These are phyloP conservation scores for Magallana angulata DNA, from an alignment of 1,140 invertebrate species.

Conservation along the genomic window DNA sequence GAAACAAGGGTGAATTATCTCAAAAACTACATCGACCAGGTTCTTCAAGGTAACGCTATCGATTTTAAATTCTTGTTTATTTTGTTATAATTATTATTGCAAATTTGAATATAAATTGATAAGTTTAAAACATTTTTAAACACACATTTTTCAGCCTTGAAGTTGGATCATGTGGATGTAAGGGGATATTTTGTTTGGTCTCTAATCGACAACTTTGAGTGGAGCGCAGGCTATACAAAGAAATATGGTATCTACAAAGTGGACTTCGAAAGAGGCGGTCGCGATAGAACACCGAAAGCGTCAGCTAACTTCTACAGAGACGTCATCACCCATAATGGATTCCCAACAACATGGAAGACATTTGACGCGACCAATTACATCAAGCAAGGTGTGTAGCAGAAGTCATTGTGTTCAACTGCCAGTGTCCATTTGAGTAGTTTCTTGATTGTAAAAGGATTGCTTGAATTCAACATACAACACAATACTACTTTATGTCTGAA, in stretches of 20 bases:
- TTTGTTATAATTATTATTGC: no score
- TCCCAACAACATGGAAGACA: constrained; percentile 45
- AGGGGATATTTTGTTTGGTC: constrained; percentile 87
- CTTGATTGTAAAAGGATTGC: no score
- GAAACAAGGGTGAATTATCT: constrained; percentile 80
- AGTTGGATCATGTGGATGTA: constrained; percentile 83
- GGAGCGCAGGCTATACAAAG: constrained; percentile 81
- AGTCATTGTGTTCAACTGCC: not conserved
- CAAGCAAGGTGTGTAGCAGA: not conserved
- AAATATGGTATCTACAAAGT: constrained; percentile 88
- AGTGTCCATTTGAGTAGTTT: not conserved
- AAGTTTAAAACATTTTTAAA: constrained; percentile 27
- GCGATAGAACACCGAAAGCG: constrained; percentile 85
- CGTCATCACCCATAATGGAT: constrained; percentile 72
- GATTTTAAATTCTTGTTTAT: not conserved
- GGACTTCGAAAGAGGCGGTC: constrained; percentile 84
- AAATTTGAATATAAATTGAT: not conserved
- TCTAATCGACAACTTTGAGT: constrained; percentile 90
- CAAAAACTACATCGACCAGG: constrained; percentile 62
- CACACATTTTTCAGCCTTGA: constrained; percentile 55
- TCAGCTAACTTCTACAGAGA: constrained; percentile 81
- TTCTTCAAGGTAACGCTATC: constrained; percentile 53
- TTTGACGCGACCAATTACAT: constrained; percentile 56
- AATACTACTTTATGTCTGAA: no score
- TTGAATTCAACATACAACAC: no score